These are phyloP conservation scores for Aphaenogaster rudis DNA, from an alignment of 1,140 invertebrate genomes.

Conservation along the genomic window DNA sequence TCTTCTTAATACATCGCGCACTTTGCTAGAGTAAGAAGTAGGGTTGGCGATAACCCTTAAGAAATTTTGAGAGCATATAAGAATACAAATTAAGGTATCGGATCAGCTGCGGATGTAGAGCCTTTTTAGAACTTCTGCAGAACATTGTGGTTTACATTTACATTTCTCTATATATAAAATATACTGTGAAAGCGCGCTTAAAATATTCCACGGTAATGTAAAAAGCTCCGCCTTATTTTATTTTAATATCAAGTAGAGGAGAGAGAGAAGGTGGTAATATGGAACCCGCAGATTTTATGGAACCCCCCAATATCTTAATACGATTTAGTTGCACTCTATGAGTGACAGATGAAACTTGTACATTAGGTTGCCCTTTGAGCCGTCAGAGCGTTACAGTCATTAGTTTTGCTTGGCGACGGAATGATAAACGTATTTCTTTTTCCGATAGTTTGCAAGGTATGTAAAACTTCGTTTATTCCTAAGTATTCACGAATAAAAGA, in stretches of 20 bases:
- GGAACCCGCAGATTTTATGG: too few species aligned
- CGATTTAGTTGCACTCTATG: too few species aligned
- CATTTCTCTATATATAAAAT: background rate
- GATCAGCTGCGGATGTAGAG: background rate
- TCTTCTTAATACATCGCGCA: slow-evolving; percentile 22
- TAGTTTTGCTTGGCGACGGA: too few species aligned
- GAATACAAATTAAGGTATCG: slow-evolving; percentile 16
- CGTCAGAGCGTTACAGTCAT: too few species aligned
- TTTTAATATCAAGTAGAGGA: background rate
- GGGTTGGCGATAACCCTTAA: background rate
- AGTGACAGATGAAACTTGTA: too few species aligned
- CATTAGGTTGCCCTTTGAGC: too few species aligned
- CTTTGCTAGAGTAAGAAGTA: slow-evolving; percentile 5
- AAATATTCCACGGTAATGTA: background rate
- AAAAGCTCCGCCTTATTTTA: background rate
- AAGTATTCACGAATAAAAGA: too few species aligned
- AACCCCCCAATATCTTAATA: too few species aligned
- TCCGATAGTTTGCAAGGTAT: too few species aligned
- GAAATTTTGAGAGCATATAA: background rate
- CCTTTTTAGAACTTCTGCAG: background rate
- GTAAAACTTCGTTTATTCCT: too few species aligned
- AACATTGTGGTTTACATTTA: background rate
- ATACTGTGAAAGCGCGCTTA: background rate
- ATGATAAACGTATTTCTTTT: too few species aligned
- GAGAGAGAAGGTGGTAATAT: too few species aligned